These are phyloP conservation scores for Passerculus sandwichensis DNA, from an alignment of 2,797 vertebrate genomes.

Conservation along the genomic window DNA sequence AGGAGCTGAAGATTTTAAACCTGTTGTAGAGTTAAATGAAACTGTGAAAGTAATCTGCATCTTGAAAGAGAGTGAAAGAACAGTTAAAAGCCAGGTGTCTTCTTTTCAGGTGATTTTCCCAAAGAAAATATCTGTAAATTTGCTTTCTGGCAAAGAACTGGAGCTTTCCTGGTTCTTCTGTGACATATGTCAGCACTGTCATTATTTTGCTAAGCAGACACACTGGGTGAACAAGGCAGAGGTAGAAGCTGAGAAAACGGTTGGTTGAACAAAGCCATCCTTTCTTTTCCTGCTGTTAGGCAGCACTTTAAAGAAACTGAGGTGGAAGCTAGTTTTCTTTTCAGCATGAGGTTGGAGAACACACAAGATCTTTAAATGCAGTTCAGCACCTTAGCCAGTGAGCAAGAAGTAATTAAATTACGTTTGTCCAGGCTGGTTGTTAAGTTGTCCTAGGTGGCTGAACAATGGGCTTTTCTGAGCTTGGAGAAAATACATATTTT, in stretches of 20 bases:
- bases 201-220: slow-evolving; percentile 26
- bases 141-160: not conserved
- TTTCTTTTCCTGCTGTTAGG: slow-evolving; percentile 50
- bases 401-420: slow-evolving; percentile 69
- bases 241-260: slow-evolving; percentile 39
- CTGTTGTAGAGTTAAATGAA: not conserved
- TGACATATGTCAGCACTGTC: not conserved
- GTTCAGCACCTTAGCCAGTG: slow-evolving; percentile 59
- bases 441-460: slow-evolving; percentile 55
- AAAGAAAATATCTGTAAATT: not conserved
- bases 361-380: slow-evolving; percentile 54
- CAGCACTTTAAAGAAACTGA: slow-evolving; percentile 55
- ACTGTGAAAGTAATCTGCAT: not conserved
- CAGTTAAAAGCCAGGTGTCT: not conserved
- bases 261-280: slow-evolving; percentile 51
- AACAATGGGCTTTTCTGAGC: slow-evolving; percentile 54
- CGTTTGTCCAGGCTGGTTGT: slow-evolving; percentile 51
- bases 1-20: not conserved
- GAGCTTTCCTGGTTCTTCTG: not conserved
- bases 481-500: slow-evolving; percentile 45
- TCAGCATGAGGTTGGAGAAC: slow-evolving; percentile 55
- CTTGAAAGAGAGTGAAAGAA: not conserved
- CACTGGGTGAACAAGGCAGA: not conserved
- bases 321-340: slow-evolving; percentile 57
- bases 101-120: not conserved